Conservation (phyloP, 2,797 vertebrate genomes). For the Ibycter americanus region DNA sequence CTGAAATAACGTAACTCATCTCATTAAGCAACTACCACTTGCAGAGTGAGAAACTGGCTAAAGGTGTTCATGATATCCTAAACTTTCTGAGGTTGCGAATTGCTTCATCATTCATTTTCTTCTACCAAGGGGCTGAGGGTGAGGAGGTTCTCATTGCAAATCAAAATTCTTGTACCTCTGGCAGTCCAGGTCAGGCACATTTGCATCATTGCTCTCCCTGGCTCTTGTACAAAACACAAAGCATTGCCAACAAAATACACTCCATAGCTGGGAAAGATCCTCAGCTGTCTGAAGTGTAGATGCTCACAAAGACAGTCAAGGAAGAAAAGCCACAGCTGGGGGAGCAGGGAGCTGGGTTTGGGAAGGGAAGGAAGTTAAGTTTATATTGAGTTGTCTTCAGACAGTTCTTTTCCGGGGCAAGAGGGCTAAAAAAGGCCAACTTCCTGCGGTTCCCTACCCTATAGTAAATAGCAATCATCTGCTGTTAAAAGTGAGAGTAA, state of each 20-base stretch:
- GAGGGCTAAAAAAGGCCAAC: constrained; percentile 21
- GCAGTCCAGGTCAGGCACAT: neutral
- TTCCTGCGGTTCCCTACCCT: constrained; percentile 34
- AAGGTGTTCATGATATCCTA: neutral
- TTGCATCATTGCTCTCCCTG: neutral
- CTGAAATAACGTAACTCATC: neutral
- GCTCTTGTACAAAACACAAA: neutral
- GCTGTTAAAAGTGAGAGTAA: constrained; percentile 39
- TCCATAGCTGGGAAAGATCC: neutral
- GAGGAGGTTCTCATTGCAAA: neutral
- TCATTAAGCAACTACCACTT: neutral
- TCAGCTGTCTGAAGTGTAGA: neutral
- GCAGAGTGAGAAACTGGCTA: neutral
- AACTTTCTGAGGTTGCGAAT: neutral
- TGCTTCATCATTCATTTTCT: neutral
- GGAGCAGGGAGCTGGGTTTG: neutral
- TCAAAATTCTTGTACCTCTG: neutral
- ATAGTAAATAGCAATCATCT: constrained; percentile 59
- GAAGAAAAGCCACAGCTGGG: neutral
- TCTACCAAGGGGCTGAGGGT: neutral
- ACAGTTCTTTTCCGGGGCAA: neutral
- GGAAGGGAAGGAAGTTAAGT: neutral
- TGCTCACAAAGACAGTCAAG: neutral
- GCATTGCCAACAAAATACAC: neutral
- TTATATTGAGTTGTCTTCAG: neutral